Percentiles rank a stretch among this genome's conserved stretches.
Evolutionary conservation across 2,113 vertebrate genomes (phyloP).

Genomic region (Austrofundulus limnaeus): DNA sequence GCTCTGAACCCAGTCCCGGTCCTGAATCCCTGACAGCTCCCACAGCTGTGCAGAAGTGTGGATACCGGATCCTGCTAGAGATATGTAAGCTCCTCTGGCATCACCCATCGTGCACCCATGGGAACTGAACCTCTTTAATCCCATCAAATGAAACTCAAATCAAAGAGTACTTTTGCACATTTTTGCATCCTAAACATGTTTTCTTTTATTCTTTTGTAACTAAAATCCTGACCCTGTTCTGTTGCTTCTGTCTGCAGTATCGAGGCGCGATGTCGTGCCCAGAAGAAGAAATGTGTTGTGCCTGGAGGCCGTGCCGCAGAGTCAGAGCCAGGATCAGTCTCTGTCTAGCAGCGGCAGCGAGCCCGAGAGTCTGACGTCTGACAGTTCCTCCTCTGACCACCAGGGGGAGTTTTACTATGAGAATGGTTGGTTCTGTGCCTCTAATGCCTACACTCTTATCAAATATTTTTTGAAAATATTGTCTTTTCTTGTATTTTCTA

Average conservation of each 20-base stretch:
- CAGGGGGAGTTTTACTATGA: slow-evolving; percentile 43
- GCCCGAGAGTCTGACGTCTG: background rate
- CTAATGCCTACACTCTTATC: background rate
- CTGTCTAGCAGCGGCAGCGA: slow-evolving; percentile 15
- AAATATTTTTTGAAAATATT: background rate
- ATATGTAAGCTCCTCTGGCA: slow-evolving; percentile 60
- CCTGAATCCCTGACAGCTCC: slow-evolving; percentile 27
- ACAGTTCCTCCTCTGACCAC: slow-evolving; percentile 39
- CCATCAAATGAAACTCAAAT: background rate
- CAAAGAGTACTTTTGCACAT: background rate
- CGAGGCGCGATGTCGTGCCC: slow-evolving; percentile 60
- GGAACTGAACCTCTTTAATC: background rate
- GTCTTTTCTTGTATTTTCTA: background rate
- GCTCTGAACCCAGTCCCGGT: slow-evolving; percentile 38
- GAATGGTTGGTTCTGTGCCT: slow-evolving; percentile 55
- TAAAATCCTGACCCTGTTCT: slow-evolving; percentile 6
- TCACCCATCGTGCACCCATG: background rate
- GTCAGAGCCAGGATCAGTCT: slow-evolving; percentile 35
- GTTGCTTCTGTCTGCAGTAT: slow-evolving; percentile 56
- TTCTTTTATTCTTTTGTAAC: background rate
- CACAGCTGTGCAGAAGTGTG: slow-evolving; percentile 56
- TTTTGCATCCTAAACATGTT: background rate
- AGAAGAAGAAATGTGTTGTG: slow-evolving; percentile 48
- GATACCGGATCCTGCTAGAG: slow-evolving; percentile 67
- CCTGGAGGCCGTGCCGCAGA: slow-evolving; percentile 48